phyloP scores from a whole-genome alignment of 2,113 vertebrate species.

The Hemibagrus wyckioides region DNA sequence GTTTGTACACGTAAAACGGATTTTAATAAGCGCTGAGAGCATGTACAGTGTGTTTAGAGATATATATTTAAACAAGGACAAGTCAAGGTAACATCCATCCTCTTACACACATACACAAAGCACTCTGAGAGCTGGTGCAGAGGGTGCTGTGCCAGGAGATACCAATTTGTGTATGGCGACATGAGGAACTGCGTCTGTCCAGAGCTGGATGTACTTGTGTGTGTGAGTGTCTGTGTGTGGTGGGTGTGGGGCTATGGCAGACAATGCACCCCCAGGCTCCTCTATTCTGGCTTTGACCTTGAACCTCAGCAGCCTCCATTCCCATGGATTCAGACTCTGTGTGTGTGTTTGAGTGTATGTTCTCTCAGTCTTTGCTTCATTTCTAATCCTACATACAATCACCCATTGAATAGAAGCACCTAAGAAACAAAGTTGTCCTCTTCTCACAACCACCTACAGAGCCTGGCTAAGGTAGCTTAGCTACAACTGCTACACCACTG shows the following conservation, averaged over 20 bases:
- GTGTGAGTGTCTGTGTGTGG: constrained; percentile 33
- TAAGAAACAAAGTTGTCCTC: constrained; percentile 7
- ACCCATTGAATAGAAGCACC: neutral
- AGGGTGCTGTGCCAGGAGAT: constrained; percentile 29
- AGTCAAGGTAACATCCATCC: constrained; percentile 41
- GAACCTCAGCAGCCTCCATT: constrained; percentile 53
- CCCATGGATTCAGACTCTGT: constrained; percentile 49
- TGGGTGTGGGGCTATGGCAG: constrained; percentile 38
- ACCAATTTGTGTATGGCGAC: constrained; percentile 16
- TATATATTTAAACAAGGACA: constrained; percentile 53
- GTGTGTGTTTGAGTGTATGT: constrained; percentile 35
- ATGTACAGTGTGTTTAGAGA: neutral
- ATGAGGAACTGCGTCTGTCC: constrained; percentile 27
- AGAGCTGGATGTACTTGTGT: constrained; percentile 10
- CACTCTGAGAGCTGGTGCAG: constrained; percentile 25
- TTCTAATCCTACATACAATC: constrained; percentile 16
- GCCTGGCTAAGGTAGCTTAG: neutral
- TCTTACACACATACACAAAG: constrained; percentile 11
- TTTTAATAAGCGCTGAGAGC: neutral
- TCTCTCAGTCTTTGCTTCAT: constrained; percentile 24
- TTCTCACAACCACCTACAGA: constrained; percentile 15
- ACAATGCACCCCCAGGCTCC: constrained; percentile 53
- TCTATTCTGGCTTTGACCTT: constrained; percentile 54
- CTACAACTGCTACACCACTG: neutral
- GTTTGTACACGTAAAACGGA: neutral